phyloP scores from a whole-genome alignment of 2,888 invertebrate species.

The Acheta domesticus region DNA sequence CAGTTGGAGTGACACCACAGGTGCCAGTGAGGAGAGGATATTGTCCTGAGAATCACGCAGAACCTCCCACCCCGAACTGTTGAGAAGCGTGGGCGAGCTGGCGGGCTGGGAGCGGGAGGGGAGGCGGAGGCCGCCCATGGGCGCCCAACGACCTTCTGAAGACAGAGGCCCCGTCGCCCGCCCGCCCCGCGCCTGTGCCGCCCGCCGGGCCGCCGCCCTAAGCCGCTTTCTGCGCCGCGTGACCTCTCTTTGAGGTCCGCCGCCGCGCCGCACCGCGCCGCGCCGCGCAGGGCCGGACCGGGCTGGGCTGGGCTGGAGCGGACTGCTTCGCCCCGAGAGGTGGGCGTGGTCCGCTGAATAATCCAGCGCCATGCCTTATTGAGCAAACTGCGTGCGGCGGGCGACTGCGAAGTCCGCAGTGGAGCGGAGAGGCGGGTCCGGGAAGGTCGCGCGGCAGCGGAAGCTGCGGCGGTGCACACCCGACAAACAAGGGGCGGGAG shows the following conservation, averaged over 20 bases:
- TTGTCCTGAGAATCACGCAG: no score
- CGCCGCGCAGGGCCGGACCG: not conserved
- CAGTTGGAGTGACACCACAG: no score
- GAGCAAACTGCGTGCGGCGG: not conserved
- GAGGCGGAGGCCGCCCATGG: not conserved
- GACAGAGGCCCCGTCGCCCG: not conserved
- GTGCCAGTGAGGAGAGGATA: no score
- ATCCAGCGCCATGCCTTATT: conserved; percentile 1
- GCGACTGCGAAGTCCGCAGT: not conserved
- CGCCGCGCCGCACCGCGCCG: not conserved
- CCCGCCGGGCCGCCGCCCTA: not conserved
- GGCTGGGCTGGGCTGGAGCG: no score
- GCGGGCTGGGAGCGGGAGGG: not conserved
- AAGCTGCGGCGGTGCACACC: no score
- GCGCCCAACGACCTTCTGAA: not conserved
- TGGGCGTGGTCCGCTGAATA: not conserved
- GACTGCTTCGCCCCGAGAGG: not conserved
- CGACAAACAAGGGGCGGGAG: no score
- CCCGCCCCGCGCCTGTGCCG: not conserved
- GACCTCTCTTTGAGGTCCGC: conserved; percentile 18
- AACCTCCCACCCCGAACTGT: not conserved
- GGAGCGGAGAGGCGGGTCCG: not conserved
- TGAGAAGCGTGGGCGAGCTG: not conserved
- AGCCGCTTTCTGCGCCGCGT: conserved; percentile 5
- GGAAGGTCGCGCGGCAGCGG: not conserved